Percentiles rank a stretch among this genome's conserved stretches.
Evolutionary conservation across 2,888 invertebrate species (phyloP).

Genomic region (Liposcelis brunnea): DNA sequence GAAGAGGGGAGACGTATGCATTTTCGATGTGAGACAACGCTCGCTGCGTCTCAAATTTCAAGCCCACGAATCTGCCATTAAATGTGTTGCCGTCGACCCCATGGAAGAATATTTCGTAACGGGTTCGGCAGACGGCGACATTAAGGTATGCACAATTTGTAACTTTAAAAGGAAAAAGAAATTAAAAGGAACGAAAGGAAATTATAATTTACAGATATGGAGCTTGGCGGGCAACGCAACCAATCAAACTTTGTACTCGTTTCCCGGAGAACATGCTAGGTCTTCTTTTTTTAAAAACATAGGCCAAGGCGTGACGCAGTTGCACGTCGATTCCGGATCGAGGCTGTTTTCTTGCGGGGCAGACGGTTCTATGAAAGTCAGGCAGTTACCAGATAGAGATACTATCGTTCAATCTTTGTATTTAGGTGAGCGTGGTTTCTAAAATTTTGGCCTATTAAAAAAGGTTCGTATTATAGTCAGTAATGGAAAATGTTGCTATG

Average conservation of each 20-base stretch:
- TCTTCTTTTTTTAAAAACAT: conserved; percentile 96
- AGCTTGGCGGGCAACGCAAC: conserved; percentile 50
- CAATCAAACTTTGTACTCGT: conserved; percentile 70
- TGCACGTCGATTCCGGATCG: conserved; percentile 75
- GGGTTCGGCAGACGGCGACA: conserved; percentile 84
- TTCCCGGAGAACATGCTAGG: conserved; percentile 86
- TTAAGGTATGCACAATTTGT: conserved; percentile 43
- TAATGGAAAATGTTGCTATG: too few species aligned
- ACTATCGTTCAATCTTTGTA: conserved; percentile 36
- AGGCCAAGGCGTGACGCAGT: conserved; percentile 90
- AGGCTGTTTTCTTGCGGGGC: conserved; percentile 96
- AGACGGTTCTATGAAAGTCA: conserved; percentile 96
- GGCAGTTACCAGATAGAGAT: conserved; percentile 73
- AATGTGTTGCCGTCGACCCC: conserved; percentile 87
- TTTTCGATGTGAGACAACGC: conserved; percentile 88
- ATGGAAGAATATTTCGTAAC: conserved; percentile 93
- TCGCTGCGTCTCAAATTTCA: conserved; percentile 67
- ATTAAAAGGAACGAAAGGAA: conserved; percentile 5
- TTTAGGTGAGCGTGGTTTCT: conserved; percentile 21
- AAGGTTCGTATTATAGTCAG: too few species aligned
- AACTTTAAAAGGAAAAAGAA: conserved; percentile 7
- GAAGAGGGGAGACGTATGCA: conserved; percentile 89
- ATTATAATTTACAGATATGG: conserved; percentile 72
- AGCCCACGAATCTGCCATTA: conserved; percentile 88
- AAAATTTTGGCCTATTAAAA: too few species aligned